Evolutionary conservation across 2,797 vertebrate genomes (phyloP).

Genomic region (Megaceryle alcyon): DNA sequence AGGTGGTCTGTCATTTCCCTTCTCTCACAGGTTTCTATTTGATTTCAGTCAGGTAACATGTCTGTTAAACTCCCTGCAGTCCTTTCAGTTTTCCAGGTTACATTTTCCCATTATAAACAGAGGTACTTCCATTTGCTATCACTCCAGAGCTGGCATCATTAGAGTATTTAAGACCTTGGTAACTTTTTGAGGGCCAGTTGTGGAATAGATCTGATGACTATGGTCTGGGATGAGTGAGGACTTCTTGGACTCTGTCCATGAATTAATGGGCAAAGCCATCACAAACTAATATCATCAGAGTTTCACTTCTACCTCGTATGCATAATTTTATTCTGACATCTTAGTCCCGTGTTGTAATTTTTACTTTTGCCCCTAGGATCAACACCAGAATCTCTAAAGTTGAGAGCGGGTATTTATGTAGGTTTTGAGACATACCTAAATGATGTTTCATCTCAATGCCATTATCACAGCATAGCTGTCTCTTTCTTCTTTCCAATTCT

Average conservation of each 20-base stretch:
- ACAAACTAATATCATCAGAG: background rate
- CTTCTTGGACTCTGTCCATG: background rate
- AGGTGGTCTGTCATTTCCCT: background rate
- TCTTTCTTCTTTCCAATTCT: slow-evolving; percentile 32
- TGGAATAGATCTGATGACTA: background rate
- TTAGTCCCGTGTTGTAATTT: background rate
- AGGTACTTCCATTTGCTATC: background rate
- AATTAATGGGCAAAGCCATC: background rate
- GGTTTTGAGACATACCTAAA: slow-evolving; percentile 34
- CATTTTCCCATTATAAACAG: background rate
- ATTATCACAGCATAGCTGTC: slow-evolving; percentile 23
- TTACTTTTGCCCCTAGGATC: slow-evolving; percentile 1
- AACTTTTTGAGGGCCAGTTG: background rate
- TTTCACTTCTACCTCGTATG: background rate
- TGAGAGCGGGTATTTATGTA: slow-evolving; percentile 34
- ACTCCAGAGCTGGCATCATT: background rate
- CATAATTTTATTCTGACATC: slow-evolving; percentile 1
- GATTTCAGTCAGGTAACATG: background rate
- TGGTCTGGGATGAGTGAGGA: background rate
- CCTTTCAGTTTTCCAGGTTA: background rate
- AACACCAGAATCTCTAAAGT: background rate
- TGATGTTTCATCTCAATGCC: slow-evolving; percentile 27
- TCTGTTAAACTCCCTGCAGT: background rate
- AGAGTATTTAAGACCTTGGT: background rate
- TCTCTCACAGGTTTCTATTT: background rate